Evolutionary conservation across 2,797 vertebrate genomes (phyloP), one percentile per base, ranked within the genome.

Genomic region (Platalea minor): DNA sequence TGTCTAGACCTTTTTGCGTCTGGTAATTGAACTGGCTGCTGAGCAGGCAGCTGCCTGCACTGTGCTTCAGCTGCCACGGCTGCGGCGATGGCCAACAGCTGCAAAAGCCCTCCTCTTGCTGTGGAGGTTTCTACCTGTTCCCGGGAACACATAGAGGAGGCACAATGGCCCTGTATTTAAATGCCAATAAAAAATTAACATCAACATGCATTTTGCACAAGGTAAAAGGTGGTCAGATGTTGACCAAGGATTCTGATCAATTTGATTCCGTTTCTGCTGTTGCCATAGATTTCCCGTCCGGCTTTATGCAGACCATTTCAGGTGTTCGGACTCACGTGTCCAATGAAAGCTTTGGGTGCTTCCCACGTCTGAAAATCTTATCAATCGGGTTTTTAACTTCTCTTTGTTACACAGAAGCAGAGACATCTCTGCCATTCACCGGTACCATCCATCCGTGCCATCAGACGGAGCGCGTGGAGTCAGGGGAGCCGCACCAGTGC

Each of bases 71-170:
- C 69, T 74, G 69, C 70, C 39, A 0, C 4, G 60, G 83, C 68
- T 35, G 19, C 0, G 7, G n/a, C 4, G 2, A 43, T 39, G 81
- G 39, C 65, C 75, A 60, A 2, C 78, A 65, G 88, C 81, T 88
- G 70, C 70, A 45, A 16, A 48, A 84, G 14, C 10, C 75, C 31
- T 88, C 41, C 45, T 26, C 13, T 26, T 76, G 46, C 73, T 50
- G 5, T 31, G 53, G 69, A 70, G 69, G 35, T 10, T 41, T 51
- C 37, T 61, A 20, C 35, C 68, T 60, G 24, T 4, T 43, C 70
- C 74, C 5, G 1, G 13, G 35, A 56, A 29, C 17, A 4, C 0
- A 1, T 1, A n/a, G 68, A 59, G 33, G 26, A 83, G 53, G 48
- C 26, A 18, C n/a, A 23, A 16, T 4, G 14, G 28, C 19, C 45